Percentiles rank a stretch among this genome's conserved stretches.
Evolutionary conservation across 35 echinoderm and acorn worm genomes (phyloP).

Genomic region (Heliocidaris erythrogramma): DNA sequence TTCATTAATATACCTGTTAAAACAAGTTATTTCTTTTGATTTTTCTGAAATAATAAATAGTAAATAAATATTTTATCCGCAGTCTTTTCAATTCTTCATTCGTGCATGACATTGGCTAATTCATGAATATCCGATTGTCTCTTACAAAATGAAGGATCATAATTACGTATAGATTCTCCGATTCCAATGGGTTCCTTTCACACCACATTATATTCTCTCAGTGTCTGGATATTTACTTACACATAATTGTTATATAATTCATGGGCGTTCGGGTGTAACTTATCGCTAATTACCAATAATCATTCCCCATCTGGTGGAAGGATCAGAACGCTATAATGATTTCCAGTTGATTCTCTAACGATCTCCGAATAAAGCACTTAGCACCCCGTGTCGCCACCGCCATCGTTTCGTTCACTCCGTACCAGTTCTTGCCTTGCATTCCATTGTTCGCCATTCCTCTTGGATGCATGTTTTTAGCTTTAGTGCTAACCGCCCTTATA

Average conservation of each 20-base stretch:
- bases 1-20: no score
- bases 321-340: background rate
- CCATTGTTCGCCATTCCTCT: background rate
- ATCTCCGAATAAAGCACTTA: background rate
- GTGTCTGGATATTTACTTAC: background rate
- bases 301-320: background rate
- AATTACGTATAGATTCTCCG: no score
- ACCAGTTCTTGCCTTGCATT: background rate
- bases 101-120: background rate
- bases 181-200: background rate
- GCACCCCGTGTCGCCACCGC: background rate
- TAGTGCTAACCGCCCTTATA: no score
- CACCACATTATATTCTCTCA: background rate
- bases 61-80: background rate
- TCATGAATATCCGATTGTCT: conserved; percentile 4
- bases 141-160: background rate
- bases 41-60: no score
- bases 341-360: background rate
- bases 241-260: conserved; percentile 47
- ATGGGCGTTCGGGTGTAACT: conserved; percentile 30
- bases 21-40: no score
- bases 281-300: conserved; percentile 22
- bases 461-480: no score
- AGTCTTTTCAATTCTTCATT: background rate
- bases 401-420: background rate